Base-by-base conservation (phyloP, 2,888 invertebrate genomes). In the Limnephilus auricula region DNA sequence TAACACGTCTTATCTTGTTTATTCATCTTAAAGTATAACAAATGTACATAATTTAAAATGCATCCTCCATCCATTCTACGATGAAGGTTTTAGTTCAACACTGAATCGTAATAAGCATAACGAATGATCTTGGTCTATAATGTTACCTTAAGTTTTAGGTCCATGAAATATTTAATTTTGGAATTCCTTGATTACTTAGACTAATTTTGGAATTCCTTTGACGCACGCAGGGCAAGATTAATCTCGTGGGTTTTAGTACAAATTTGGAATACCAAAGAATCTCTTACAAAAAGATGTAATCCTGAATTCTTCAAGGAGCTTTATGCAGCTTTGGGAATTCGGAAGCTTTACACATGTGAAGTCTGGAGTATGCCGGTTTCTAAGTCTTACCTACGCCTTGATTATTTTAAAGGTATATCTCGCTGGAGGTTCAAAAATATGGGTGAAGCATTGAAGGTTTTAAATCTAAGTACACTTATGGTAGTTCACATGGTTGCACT, bases 121-220 rank as follows among this genome's bases (percentile, higher is more conserved):
- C 65, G 65, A 65, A 65, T 50, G 4, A 50, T 65, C 25, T n/a
- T 65, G 25, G 9, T 65, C 25, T 65, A 25, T 6, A 65, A 65
- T 13, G 25, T 25, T 18, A 65, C 65, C 65, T 25, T 65, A 18
- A 65, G 65, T 65, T 65, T 65, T 65, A 65, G 65, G n/a, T 65
- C 25, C 65, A 25, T 65, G 65, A n/a, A 65, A 65, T 65, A 65
- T 82, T 82, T 82, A 82, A 13, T 82, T 34, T 32, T 31, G 2
- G n/a, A 84, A 84, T 84, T 84, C 84, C 84, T 84, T 84, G 37
- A 37, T 84, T 82, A 34, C 32, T 0, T 25, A 34, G 34, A 84
- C 37, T 84, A 34, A 34, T 32, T 32, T 84, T 34, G 18, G n/a
- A 84, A 84, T 84, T 84, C 37, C 34, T 84, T 84, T n/a, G 37